phyloP scores from a whole-genome alignment of 1,140 invertebrate species.

The Megalonaias nervosa region DNA sequence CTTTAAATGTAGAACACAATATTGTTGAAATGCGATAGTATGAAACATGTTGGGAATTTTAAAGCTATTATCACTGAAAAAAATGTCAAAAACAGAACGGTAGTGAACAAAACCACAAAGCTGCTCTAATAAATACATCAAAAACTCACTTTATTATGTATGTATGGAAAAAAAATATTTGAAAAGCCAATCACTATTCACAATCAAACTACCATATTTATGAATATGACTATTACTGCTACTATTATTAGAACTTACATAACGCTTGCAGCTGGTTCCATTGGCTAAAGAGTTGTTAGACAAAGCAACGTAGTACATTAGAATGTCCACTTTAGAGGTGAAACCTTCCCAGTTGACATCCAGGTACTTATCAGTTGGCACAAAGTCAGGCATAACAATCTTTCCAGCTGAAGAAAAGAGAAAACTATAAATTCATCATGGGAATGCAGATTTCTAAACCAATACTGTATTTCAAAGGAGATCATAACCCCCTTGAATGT shows the following conservation, averaged over 20 bases:
- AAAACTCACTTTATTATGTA: background rate
- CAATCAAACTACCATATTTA: background rate
- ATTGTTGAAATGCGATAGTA: no score
- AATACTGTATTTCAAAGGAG: no score
- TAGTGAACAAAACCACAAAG: background rate
- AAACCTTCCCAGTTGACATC: conserved; percentile 48
- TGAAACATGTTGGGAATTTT: background rate
- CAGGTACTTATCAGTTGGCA: conserved; percentile 25
- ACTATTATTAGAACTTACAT: conserved; percentile 39
- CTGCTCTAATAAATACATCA: conserved; percentile 4
- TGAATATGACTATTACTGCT: background rate
- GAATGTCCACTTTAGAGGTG: conserved; percentile 45
- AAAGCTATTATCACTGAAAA: background rate
- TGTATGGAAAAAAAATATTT: background rate
- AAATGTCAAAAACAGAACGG: background rate
- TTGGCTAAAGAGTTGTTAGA: conserved; percentile 37
- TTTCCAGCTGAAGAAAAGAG: conserved; percentile 37
- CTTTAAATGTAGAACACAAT: no score
- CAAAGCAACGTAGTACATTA: conserved; percentile 52
- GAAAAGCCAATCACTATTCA: background rate
- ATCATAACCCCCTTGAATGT: no score
- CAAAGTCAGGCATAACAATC: conserved; percentile 33
- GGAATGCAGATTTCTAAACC: no score
- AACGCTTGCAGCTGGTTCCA: conserved; percentile 38
- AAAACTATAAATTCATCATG: background rate